Conservation (phyloP, 2,888 invertebrate genomes). For the Troglohyphantes excavatus region DNA sequence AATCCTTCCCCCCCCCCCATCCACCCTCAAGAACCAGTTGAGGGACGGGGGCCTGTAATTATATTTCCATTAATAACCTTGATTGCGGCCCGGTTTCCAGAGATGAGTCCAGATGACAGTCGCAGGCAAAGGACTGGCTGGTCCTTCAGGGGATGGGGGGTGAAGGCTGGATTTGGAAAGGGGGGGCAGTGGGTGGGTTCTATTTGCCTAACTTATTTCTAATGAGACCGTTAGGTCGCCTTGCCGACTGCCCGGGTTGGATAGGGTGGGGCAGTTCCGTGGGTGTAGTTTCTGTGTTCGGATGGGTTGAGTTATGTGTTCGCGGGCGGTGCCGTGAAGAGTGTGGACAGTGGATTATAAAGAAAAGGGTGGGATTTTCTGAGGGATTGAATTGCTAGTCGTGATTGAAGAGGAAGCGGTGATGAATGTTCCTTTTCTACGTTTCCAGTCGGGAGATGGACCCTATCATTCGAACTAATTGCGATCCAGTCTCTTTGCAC, state of each 20-base stretch:
- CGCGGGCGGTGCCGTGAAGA: constrained; percentile 46
- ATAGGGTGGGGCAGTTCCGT: constrained; percentile 43
- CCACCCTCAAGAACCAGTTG: constrained; percentile 1
- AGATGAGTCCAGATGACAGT: constrained; percentile 63
- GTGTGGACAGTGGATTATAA: constrained; percentile 46
- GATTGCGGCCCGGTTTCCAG: constrained; percentile 55
- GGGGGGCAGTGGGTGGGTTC: constrained; percentile 16
- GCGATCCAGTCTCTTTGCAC: background rate
- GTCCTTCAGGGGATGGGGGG: background rate
- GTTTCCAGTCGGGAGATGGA: constrained; percentile 13
- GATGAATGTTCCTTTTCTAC: constrained; percentile 35
- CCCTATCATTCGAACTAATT: constrained; percentile 32
- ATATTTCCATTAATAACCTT: constrained; percentile 76
- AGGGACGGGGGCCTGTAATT: constrained; percentile 56
- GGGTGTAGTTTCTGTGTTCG: constrained; percentile 63
- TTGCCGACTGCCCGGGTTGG: constrained; percentile 19
- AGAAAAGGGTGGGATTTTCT: constrained; percentile 44
- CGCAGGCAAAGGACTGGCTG: constrained; percentile 38
- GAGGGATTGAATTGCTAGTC: constrained; percentile 35
- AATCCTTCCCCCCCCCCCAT: constrained; percentile 6
- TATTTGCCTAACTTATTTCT: constrained; percentile 73
- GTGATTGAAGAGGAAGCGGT: constrained; percentile 36
- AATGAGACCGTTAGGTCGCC: constrained; percentile 62
- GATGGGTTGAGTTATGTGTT: constrained; percentile 61
- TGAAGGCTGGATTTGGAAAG: constrained; percentile 46